These are phyloP conservation scores for Axea sp. DNA, from an alignment of 2,888 invertebrate genomes.

Conservation along the genomic window DNA sequence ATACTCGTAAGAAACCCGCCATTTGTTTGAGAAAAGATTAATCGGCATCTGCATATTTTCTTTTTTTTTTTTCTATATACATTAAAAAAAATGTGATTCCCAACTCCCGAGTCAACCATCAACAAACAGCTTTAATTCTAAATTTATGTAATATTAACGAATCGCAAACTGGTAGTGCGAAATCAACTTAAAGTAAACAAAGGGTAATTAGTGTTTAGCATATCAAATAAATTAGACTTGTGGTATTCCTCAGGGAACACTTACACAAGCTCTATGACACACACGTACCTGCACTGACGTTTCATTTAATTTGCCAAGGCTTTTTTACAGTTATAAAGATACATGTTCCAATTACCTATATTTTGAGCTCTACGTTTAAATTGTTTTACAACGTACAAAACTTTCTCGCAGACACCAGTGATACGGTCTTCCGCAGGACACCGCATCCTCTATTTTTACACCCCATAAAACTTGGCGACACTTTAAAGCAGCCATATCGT, in stretches of 20 bases:
- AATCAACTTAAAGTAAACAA: conserved; percentile 40
- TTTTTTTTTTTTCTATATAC: conserved; percentile 1
- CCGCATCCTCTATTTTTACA: no score
- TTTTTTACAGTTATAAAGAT: no score
- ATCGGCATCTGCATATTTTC: no score
- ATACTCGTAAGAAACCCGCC: no score
- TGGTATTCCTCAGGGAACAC: neutral
- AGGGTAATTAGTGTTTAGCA: conserved; percentile 21
- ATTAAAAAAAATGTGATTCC: conserved; percentile 1
- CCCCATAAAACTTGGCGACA: no score
- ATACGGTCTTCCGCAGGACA: no score
- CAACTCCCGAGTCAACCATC: conserved; percentile 12
- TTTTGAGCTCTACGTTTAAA: no score
- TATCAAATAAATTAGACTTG: conserved; percentile 26
- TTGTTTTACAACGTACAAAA: no score
- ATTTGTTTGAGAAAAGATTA: no score
- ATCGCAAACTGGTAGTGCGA: conserved; percentile 2
- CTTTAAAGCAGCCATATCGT: no score
- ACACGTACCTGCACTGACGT: conserved; percentile 16
- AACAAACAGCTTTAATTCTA: conserved; percentile 34
- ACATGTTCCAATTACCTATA: no score
- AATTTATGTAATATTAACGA: conserved; percentile 27
- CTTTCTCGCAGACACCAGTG: no score
- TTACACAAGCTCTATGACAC: conserved; percentile 3
- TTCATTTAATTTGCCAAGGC: conserved; percentile 1